Evolutionary conservation across 2,797 vertebrate genomes (phyloP).

Genomic region (Esox masquinongy): DNA sequence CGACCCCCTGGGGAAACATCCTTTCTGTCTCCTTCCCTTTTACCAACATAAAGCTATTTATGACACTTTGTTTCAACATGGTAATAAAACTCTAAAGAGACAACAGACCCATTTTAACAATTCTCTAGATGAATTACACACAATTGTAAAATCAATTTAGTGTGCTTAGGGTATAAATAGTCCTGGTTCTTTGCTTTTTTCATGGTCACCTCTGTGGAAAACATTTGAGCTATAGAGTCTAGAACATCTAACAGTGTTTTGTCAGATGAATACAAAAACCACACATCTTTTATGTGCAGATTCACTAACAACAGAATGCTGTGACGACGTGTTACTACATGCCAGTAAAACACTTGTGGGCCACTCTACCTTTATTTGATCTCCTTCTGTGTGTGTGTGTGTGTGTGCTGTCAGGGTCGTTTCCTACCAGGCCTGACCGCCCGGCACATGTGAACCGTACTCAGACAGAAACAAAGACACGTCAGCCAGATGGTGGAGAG

Average conservation of each 20-base stretch:
- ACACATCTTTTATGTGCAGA: constrained; percentile 19
- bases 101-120: not conserved
- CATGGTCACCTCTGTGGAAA: not conserved
- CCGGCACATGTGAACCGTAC: constrained; percentile 29
- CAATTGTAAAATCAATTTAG: not conserved
- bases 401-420: constrained; percentile 21
- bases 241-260: not conserved
- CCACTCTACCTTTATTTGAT: constrained; percentile 40
- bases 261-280: not conserved
- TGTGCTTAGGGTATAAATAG: not conserved
- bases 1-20: not conserved
- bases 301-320: constrained; percentile 56
- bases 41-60: not conserved
- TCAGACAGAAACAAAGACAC: constrained; percentile 26
- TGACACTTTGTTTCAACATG: not conserved
- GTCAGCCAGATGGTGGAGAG: constrained; percentile 19
- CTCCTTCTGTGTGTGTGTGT: constrained; percentile 22
- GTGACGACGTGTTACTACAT: constrained; percentile 54
- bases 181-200: not conserved
- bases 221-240: not conserved
- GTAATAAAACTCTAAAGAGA: constrained; percentile 5
- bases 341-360: constrained; percentile 41
- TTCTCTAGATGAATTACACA: not conserved
- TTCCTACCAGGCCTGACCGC: not conserved
- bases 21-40: not conserved